These are phyloP conservation scores for Aricia agestis DNA, from an alignment of 1,140 invertebrate genomes.

Conservation along the genomic window DNA sequence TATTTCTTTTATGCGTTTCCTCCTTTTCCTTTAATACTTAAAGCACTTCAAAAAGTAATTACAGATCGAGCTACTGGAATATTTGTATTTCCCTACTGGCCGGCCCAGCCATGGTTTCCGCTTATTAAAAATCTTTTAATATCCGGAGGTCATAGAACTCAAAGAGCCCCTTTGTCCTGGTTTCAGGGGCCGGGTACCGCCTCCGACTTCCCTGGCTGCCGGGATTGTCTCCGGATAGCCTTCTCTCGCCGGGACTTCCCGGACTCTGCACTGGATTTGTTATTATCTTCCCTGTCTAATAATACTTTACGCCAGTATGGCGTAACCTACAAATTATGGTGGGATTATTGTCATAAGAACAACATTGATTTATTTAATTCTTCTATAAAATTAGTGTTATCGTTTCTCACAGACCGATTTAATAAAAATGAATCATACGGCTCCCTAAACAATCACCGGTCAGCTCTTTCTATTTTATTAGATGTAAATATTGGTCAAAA, in stretches of 20 bases:
- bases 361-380: background rate
- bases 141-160: background rate
- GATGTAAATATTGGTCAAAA: background rate
- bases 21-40: background rate
- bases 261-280: background rate
- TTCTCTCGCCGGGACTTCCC: background rate
- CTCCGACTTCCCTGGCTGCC: conserved; percentile 13
- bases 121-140: conserved; percentile 14
- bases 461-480: background rate
- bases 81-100: conserved; percentile 22
- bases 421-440: conserved; percentile 1
- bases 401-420: background rate
- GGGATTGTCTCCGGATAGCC: conserved; percentile 17
- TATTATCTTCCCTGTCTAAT: background rate
- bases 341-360: background rate
- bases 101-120: conserved; percentile 26
- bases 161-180: background rate
- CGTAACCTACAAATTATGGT: background rate
- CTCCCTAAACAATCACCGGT: background rate
- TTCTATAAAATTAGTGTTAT: background rate
- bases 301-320: background rate
- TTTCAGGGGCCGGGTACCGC: conserved; percentile 21
- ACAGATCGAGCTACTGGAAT: conserved; percentile 7
- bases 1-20: conserved; percentile 18
- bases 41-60: background rate